Evolutionary conservation across 2,888 invertebrate genomes (phyloP), one percentile per base, ranked within the genome.

Genomic region (Portevinia maculata): DNA sequence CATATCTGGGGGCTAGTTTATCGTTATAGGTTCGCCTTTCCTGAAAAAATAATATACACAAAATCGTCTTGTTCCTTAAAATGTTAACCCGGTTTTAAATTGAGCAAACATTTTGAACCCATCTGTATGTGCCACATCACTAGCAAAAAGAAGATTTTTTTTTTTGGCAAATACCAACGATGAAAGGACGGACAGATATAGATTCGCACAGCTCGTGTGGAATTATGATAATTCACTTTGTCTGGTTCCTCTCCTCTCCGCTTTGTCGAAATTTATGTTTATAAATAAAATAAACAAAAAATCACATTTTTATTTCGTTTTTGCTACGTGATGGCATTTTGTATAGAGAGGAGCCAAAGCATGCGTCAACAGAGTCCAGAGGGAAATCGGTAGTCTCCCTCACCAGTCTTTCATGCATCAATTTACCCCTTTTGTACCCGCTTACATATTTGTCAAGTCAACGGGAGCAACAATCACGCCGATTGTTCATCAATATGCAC

Each of bases 261-360:
- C 5, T 70, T 64, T 52, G 50, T 11, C 60, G 74, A 81, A 64
- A 46, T 81, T 44, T 75, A 21, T 74, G 67, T 75, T 81, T 81
- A 64, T 53, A 60, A 79, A 57, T 57, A 50, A 69, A 74, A 69
- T 62, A 69, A 41, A 60, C 67, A n/a, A 64, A 50, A 13, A 9
- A 41, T n/a, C 37, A 57, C 37, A 76, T 39, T 53, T 19, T 37
- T 15, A 2, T 24, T 30, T 65, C 39, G 21, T 0, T 21, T 28
- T 11, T 3, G 15, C 41, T 62, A 69, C 50, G 62, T 79, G 74
- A 50, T 44, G 24, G 67, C 13, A 11, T 60, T 34, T n/a, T 8
- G 39, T 30, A 44, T 17, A 24, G 30, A 30, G 28, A 13, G 28
- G 34, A 44, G 44, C 24, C 24, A 15, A 11, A 15, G 24, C 0